Base-by-base conservation (phyloP, 2,888 invertebrate genomes). In the Rugalucina vietnamica region DNA sequence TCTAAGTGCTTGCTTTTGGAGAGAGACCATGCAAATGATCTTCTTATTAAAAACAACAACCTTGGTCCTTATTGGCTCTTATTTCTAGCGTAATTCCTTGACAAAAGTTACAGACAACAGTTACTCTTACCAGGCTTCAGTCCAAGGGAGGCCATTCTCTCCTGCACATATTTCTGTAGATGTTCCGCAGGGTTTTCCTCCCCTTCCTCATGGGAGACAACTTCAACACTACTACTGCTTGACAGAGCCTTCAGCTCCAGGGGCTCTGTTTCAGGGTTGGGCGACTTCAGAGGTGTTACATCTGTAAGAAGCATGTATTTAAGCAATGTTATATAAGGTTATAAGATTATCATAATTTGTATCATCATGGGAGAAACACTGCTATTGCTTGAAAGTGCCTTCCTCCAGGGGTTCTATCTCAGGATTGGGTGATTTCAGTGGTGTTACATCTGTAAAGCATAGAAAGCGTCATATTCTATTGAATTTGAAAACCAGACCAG, bases 241-340 rank as follows among this genome's bases (percentile, higher is more conserved):
- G 93, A 93, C 69, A 91, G 76, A 12, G 79, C 73, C 37, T 79
- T 84, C 81, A 85, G n/a, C 21, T 84, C 82, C 5, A 29, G 54
- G 21, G 65, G 72, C 37, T 88, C 89, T 0, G 84, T 83, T 77
- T 92, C 91, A 5, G 92, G 91, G 78, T 91, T 91, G 10, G 94
- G 94, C 36, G 94, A 93, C 82, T 93, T 93, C 36, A 93, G 92
- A n/a, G 94, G 93, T 32, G 91, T 93, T 69, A 94, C 86, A 88
- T 91, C 94, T 92, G n/a, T n/a, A n/a, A n/a, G n/a, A n/a, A n/a
- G n/a, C n/a, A n/a, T n/a, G n/a, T n/a, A n/a, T n/a, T n/a, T n/a
- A n/a, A n/a, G n/a, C n/a, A n/a, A n/a, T n/a, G n/a, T n/a, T n/a
- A n/a, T n/a, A n/a, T n/a, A n/a, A n/a, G n/a, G n/a, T n/a, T n/a